Evolutionary conservation across 2,888 invertebrate genomes (phyloP).

Genomic region (Dynastes grantii): DNA sequence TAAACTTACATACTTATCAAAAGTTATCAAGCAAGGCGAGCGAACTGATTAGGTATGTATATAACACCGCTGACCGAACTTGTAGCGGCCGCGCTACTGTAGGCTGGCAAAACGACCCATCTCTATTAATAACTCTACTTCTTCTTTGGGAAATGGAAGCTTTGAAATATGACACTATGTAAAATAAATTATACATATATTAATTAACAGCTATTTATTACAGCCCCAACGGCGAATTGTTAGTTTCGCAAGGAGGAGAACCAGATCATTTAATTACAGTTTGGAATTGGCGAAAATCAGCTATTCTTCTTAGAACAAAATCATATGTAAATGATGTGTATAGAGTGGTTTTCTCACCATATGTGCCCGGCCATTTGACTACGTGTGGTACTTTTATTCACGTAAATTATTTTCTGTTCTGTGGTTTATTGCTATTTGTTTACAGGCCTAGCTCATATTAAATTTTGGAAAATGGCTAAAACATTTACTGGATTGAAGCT

Average conservation of each 20-base stretch:
- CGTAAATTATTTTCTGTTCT: background rate
- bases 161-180: too few relatives aligned
- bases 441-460: slow-evolving; percentile 81
- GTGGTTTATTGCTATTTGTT: background rate
- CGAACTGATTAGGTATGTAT: too few relatives aligned
- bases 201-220: slow-evolving; percentile 55
- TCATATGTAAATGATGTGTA: slow-evolving; percentile 89
- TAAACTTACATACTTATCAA: too few relatives aligned
- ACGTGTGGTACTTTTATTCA: slow-evolving; percentile 76
- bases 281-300: slow-evolving; percentile 89
- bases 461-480: slow-evolving; percentile 94
- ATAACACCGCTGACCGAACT: too few relatives aligned
- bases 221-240: slow-evolving; percentile 85
- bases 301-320: slow-evolving; percentile 84
- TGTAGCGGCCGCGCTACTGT: too few relatives aligned
- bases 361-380: slow-evolving; percentile 84
- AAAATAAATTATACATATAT: too few relatives aligned
- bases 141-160: too few relatives aligned
- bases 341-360: slow-evolving; percentile 86
- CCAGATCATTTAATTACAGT: slow-evolving; percentile 92
- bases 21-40: too few relatives aligned
- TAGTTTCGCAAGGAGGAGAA: slow-evolving; percentile 88
- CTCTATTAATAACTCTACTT: too few relatives aligned
- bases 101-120: too few relatives aligned
- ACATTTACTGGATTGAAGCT: slow-evolving; percentile 94